phyloP scores from a whole-genome alignment of 2,888 invertebrate genomes.

The Tryphoninae sp. region DNA sequence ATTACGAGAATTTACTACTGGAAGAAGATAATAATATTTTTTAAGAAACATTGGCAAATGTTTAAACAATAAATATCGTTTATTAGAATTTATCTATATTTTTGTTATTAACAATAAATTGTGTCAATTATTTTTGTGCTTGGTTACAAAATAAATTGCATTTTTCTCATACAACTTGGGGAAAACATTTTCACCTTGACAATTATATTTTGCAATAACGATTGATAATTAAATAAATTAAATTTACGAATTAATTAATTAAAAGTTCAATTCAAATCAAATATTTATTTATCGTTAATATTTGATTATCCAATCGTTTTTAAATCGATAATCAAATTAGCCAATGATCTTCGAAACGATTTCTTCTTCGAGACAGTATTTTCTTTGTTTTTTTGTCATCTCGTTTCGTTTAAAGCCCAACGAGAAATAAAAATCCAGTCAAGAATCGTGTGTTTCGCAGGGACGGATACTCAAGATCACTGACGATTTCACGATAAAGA shows the following conservation, averaged over 20 bases:
- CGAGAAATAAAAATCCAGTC: constrained; percentile 46
- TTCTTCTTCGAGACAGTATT: background rate
- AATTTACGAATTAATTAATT: too few species aligned
- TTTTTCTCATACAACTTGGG: too few species aligned
- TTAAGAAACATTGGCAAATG: background rate
- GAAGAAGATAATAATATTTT: constrained; percentile 13
- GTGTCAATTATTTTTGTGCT: too few species aligned
- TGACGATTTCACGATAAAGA: constrained; percentile 77
- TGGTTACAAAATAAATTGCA: too few species aligned
- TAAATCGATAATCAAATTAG: background rate
- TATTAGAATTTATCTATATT: too few species aligned
- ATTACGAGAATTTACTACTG: constrained; percentile 29
- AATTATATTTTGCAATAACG: too few species aligned
- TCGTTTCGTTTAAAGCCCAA: background rate
- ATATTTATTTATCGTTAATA: background rate
- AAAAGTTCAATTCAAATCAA: too few species aligned
- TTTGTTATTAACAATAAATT: too few species aligned
- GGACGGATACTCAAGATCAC: constrained; percentile 80
- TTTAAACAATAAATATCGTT: too few species aligned
- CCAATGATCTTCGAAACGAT: background rate
- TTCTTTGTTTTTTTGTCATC: background rate
- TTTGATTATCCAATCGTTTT: background rate
- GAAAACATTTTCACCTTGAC: too few species aligned
- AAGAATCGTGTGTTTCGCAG: constrained; percentile 77
- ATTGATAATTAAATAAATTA: too few species aligned